These are phyloP conservation scores for Alligator mississippiensis DNA, from an alignment of 2,113 vertebrate species.

Conservation along the genomic window DNA sequence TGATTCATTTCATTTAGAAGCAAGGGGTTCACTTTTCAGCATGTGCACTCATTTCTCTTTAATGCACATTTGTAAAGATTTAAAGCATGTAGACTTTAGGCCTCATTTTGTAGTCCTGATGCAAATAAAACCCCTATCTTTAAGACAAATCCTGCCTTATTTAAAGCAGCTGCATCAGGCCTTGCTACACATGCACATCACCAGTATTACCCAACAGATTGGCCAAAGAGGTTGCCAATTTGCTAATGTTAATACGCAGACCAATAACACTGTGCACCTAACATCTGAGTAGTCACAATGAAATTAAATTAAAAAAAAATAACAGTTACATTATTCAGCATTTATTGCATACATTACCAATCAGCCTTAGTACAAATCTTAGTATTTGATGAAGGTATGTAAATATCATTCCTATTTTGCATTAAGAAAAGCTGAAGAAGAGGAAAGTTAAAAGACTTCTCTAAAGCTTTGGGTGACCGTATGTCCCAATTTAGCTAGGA, in stretches of 20 bases:
- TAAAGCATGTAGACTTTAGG: neutral
- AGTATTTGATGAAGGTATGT: neutral
- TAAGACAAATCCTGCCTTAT: neutral
- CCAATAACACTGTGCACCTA: neutral
- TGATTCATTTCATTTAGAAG: slow-evolving; percentile 42
- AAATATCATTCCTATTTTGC: neutral
- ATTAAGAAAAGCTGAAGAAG: neutral
- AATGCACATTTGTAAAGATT: neutral
- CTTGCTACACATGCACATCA: neutral
- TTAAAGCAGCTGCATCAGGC: neutral
- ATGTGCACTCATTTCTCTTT: neutral
- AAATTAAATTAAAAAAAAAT: neutral
- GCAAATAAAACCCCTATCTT: neutral
- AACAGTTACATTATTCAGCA: neutral
- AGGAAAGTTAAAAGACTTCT: neutral
- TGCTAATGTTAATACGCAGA: neutral
- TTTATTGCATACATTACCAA: neutral
- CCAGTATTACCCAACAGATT: too few relatives aligned
- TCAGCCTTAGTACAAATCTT: neutral
- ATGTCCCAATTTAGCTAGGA: neutral
- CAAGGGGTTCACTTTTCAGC: neutral
- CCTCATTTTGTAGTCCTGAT: neutral
- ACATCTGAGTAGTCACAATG: neutral
- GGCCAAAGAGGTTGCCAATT: neutral
- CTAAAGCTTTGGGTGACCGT: neutral